Evolutionary conservation across 2,888 invertebrate genomes (phyloP).

Genomic region (Scrobipalpa costella): DNA sequence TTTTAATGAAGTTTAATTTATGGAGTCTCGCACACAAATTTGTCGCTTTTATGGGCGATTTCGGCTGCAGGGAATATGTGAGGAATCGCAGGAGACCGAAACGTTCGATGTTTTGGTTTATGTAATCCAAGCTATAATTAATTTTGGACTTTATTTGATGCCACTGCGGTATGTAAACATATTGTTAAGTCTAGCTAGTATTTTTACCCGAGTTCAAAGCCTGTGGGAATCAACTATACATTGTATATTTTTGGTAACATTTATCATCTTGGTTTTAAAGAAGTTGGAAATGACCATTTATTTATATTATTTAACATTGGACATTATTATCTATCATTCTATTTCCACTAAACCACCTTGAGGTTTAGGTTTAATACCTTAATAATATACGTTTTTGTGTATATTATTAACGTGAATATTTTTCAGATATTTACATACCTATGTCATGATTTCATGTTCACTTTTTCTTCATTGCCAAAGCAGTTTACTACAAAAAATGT

Average conservation of each 20-base stretch:
- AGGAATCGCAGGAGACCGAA: slow-evolving; percentile 48
- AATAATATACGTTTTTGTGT: too few species aligned
- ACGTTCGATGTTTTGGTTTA: slow-evolving; percentile 61
- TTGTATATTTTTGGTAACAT: too few species aligned
- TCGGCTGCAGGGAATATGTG: slow-evolving; percentile 54
- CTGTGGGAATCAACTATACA: too few species aligned
- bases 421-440: neutral
- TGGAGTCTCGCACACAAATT: slow-evolving; percentile 61
- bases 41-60: slow-evolving; percentile 66
- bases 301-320: too few species aligned
- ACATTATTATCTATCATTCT: too few species aligned
- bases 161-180: slow-evolving; percentile 26
- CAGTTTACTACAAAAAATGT: neutral
- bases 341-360: too few species aligned
- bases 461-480: neutral
- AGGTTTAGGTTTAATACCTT: too few species aligned
- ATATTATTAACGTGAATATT: too few species aligned
- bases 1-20: slow-evolving; percentile 75
- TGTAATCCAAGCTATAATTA: slow-evolving; percentile 60
- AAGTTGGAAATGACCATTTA: too few species aligned
- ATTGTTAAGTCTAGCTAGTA: neutral
- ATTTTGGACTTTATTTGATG: slow-evolving; percentile 51
- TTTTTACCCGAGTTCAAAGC: neutral
- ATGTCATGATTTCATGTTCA: neutral
- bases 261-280: too few species aligned